phyloP scores from a whole-genome alignment of 2,113 vertebrate species.

The Myanophis thanlyinensis region DNA sequence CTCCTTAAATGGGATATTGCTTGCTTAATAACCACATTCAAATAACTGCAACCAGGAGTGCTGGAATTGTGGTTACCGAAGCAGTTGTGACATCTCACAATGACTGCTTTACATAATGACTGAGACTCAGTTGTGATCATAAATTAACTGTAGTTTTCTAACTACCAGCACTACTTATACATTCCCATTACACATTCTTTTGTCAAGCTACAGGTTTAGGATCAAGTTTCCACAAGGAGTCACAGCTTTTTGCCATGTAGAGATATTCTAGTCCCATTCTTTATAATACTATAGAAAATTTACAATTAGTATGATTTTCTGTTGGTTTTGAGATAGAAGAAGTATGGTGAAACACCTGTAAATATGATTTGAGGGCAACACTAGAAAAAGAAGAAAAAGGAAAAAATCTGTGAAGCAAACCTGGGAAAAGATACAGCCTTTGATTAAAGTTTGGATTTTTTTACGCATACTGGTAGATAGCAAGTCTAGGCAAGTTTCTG shows the following conservation, averaged over 20 bases:
- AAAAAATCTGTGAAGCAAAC: neutral
- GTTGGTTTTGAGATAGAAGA: neutral
- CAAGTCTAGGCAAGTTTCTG: neutral
- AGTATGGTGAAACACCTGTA: neutral
- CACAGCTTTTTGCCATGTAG: neutral
- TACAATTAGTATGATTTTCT: neutral
- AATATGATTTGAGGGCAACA: neutral
- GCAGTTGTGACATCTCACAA: neutral
- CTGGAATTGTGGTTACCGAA: neutral
- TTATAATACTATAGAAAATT: neutral
- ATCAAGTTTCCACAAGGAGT: neutral
- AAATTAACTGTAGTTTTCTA: neutral
- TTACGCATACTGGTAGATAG: neutral
- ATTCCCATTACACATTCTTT: neutral
- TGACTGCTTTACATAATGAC: neutral
- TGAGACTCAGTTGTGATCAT: neutral
- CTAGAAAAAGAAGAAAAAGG: neutral
- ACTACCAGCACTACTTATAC: neutral
- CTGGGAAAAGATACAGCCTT: neutral
- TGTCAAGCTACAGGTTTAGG: neutral
- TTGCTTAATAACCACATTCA: neutral
- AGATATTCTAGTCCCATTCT: neutral
- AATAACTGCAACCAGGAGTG: neutral
- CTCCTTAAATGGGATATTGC: neutral
- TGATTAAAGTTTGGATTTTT: neutral